Evolutionary conservation across 2,888 invertebrate genomes (phyloP), one percentile per base, ranked within the genome.

Genomic region (Phytoseiulus persimilis): DNA sequence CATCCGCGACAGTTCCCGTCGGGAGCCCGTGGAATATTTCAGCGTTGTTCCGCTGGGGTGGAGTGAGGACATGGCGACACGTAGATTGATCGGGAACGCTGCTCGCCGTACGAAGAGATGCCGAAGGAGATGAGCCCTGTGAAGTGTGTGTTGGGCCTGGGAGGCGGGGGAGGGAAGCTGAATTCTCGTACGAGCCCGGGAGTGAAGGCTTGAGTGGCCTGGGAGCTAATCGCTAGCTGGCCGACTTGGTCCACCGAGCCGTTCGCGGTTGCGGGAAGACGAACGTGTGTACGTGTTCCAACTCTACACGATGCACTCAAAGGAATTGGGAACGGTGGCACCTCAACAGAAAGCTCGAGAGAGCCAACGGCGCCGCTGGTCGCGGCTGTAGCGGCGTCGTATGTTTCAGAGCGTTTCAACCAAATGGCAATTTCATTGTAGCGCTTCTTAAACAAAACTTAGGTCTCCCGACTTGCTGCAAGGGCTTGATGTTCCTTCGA

Each of bases 271-370:
- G 65, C 65, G 65, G 28, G 18, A 18, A 65, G 65, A 28, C 65
- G 65, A 9, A 39, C 31, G 31, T 18, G 32, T 33, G 87, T 87
- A 87, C 87, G 87, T 87, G 87, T 87, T 31, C 87, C 33, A 87
- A 87, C 87, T 87, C 87, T 39, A 45, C 45, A 87, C 45, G 87
- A 87, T 87, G 87, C 87, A 87, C 87, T 87, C 87, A 32, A 87
- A 33, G 32, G 39, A 33, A 87, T 87, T 87, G 87, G 87, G 45
- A 45, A 23, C 87, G 28, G 39, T 33, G 87, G 11, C 65, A 65
- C 65, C 65, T 14, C 14, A 65, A 65, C 65, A 18, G 65, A 28
- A 65, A 65, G 65, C 65, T 65, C 9, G 65, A 65, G 65, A 65
- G 65, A 65, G 65, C 65, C 65, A 65, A 28, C 14, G 65, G 65